These are phyloP conservation scores for Grammomys dolichurus DNA, from an alignment of 2,113 vertebrate genomes.

Conservation along the genomic window DNA sequence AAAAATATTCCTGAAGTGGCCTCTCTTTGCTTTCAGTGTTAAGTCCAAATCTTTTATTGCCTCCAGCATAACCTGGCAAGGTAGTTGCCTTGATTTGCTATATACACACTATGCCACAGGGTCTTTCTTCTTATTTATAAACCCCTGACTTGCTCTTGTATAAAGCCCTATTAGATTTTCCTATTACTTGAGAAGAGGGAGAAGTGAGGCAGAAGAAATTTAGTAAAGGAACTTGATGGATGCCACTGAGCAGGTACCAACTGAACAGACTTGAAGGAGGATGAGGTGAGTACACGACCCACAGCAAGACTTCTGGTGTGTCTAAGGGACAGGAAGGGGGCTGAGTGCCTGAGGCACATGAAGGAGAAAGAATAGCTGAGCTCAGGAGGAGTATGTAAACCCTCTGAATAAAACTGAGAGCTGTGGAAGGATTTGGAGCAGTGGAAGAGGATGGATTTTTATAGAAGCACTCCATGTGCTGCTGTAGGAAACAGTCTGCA, in stretches of 20 bases:
- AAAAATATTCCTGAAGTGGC: background rate
- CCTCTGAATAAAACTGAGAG: background rate
- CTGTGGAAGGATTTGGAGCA: background rate
- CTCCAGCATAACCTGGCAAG: background rate
- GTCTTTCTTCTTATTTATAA: background rate
- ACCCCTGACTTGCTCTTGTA: background rate
- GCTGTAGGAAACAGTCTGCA: background rate
- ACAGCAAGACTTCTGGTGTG: background rate
- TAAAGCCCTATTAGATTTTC: background rate
- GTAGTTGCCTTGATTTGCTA: background rate
- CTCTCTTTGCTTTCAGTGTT: slow-evolving; percentile 28
- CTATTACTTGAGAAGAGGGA: background rate
- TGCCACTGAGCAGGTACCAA: background rate
- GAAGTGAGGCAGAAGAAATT: background rate
- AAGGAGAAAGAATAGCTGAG: background rate
- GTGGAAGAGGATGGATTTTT: background rate
- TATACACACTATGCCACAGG: background rate
- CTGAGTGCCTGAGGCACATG: background rate
- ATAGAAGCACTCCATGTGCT: background rate
- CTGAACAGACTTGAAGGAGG: background rate
- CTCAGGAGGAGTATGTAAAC: background rate
- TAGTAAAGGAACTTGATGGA: too few species aligned
- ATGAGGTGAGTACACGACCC: background rate
- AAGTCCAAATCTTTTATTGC: background rate
- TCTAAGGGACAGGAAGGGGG: too few species aligned